phyloP scores from a whole-genome alignment of 2,888 invertebrate genomes.

The Aricia artaxerxes region DNA sequence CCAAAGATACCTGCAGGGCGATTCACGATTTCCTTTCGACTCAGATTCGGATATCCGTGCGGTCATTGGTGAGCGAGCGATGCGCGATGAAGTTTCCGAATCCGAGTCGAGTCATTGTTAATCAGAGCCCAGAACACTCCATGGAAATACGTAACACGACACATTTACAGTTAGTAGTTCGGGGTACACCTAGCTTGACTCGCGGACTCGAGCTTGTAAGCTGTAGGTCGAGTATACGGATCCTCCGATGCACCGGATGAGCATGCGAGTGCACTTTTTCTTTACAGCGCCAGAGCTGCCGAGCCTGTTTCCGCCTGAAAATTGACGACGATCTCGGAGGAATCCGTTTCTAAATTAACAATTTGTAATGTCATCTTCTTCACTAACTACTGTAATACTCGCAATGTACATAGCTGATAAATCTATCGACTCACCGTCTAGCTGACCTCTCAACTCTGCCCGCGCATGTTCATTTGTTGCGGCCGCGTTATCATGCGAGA shows the following conservation, averaged over 20 bases:
- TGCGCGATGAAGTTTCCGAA: not conserved
- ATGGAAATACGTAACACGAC: slow-evolving; percentile 39
- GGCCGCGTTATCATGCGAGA: slow-evolving; percentile 57
- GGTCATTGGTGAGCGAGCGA: too few species aligned
- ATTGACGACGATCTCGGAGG: not conserved
- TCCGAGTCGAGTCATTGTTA: not conserved
- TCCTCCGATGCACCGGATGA: slow-evolving; percentile 59
- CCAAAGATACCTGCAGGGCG: not conserved
- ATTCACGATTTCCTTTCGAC: not conserved
- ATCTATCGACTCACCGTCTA: slow-evolving; percentile 35
- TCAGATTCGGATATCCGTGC: not conserved
- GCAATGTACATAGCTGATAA: slow-evolving; percentile 32
- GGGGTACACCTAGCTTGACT: slow-evolving; percentile 6
- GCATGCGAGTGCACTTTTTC: slow-evolving; percentile 66
- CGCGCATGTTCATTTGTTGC: slow-evolving; percentile 76
- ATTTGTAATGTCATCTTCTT: not conserved
- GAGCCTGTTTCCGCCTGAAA: not conserved
- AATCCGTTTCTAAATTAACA: not conserved
- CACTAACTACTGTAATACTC: not conserved
- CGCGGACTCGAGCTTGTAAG: not conserved
- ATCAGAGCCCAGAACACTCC: slow-evolving; percentile 10
- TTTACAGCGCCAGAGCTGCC: not conserved
- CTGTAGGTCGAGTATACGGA: not conserved
- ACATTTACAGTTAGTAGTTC: not conserved
- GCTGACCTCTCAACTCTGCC: slow-evolving; percentile 44